Conservation (phyloP, 2,888 invertebrate species). For the Drosophila quinaria region DNA sequence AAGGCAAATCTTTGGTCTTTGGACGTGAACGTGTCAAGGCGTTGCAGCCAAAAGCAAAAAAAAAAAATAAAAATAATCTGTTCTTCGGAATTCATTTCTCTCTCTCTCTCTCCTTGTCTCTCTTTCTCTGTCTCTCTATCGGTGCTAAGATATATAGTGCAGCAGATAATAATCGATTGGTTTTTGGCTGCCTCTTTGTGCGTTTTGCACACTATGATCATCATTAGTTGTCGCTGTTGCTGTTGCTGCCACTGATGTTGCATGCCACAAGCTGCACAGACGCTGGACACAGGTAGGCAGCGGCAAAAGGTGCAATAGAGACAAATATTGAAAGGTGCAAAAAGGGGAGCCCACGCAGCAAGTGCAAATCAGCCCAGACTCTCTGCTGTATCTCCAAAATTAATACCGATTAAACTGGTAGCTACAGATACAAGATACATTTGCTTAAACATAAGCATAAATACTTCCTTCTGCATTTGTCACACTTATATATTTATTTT, state of each 20-base stretch:
- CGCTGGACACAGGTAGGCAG: constrained; percentile 37
- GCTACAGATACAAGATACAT: constrained; percentile 30
- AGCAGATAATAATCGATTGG: constrained; percentile 83
- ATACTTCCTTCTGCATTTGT: constrained; percentile 25
- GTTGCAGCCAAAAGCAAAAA: constrained; percentile 61
- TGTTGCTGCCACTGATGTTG: constrained; percentile 29
- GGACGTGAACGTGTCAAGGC: constrained; percentile 71
- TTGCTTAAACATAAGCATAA: background rate
- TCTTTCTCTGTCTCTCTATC: constrained; percentile 22
- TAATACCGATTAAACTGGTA: constrained; percentile 20
- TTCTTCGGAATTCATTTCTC: constrained; percentile 74
- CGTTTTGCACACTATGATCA: constrained; percentile 77
- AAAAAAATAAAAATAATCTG: constrained; percentile 72
- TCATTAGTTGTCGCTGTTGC: constrained; percentile 62
- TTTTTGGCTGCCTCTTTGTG: constrained; percentile 76
- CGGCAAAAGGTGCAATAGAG: constrained; percentile 54
- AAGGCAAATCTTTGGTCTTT: constrained; percentile 51
- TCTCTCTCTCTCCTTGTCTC: constrained; percentile 20
- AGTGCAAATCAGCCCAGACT: constrained; percentile 52
- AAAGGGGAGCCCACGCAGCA: constrained; percentile 67
- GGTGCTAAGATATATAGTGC: constrained; percentile 58
- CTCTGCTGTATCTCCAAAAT: constrained; percentile 30
- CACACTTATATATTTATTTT: constrained; percentile 13
- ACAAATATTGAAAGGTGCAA: constrained; percentile 1
- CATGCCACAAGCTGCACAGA: constrained; percentile 42